phyloP scores from a whole-genome alignment of 2,113 vertebrate species.

The Regulus satrapa region DNA sequence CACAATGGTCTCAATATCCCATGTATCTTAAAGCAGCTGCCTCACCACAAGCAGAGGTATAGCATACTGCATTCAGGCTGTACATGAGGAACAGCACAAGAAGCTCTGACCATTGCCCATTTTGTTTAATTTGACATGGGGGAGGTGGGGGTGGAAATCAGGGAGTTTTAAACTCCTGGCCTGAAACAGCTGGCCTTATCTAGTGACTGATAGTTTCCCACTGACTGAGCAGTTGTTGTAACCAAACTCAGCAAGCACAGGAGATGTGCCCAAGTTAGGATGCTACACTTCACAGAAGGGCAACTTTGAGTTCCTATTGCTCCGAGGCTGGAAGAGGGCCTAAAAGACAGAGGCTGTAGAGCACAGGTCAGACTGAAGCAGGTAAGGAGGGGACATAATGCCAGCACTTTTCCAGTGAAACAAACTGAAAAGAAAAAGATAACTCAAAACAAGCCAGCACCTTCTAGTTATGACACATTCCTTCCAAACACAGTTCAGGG shows the following conservation, averaged over 20 bases:
- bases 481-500: not conserved
- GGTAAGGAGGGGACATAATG: not conserved
- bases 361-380: not conserved
- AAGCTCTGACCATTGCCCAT: not conserved
- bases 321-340: not conserved
- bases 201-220: not conserved
- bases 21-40: not conserved
- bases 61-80: not conserved
- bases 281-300: not conserved
- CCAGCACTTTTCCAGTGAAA: not conserved
- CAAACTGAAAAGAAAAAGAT: not conserved
- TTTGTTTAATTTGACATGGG: not conserved
- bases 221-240: not conserved
- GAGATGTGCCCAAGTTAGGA: not conserved
- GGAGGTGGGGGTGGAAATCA: not conserved
- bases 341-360: not conserved
- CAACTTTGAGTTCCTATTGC: not conserved
- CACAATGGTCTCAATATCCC: not conserved
- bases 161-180: not conserved
- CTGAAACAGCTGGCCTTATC: not conserved
- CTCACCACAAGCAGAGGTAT: not conserved
- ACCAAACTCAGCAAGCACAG: not conserved
- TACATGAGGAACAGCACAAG: accelerated
- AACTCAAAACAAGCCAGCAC: not conserved
- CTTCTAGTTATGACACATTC: not conserved